A percentile compares a stretch with the other conserved stretches of the same genome.
phyloP scores from a whole-genome alignment of 2,888 invertebrate species.

The Eulithis testata region DNA sequence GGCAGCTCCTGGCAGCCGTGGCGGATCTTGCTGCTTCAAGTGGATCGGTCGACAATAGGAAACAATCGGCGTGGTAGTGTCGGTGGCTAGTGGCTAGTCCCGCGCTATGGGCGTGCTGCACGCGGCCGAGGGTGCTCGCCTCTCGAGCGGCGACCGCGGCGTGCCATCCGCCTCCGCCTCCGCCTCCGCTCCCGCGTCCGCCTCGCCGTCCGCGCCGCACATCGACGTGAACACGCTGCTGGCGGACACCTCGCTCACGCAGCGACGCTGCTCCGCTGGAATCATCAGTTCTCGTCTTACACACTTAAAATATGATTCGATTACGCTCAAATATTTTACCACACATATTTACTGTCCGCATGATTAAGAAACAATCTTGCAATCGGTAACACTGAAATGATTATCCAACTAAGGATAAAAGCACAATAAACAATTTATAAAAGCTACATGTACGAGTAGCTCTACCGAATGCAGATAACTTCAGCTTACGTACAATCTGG shows the following conservation, averaged over 20 bases:
- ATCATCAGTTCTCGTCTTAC: background rate
- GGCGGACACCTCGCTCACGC: slow-evolving; percentile 75
- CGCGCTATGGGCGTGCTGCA: slow-evolving; percentile 77
- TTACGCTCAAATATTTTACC: too few species aligned
- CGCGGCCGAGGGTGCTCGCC: slow-evolving; percentile 58
- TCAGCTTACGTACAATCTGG: too few species aligned
- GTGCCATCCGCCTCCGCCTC: slow-evolving; percentile 27
- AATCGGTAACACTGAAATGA: too few species aligned
- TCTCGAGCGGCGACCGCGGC: slow-evolving; percentile 47
- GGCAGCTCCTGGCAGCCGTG: background rate
- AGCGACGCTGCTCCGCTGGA: slow-evolving; percentile 79
- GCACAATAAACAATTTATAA: too few species aligned
- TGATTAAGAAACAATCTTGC: too few species aligned
- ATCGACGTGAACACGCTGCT: slow-evolving; percentile 70
- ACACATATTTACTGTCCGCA: too few species aligned
- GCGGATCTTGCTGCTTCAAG: too few species aligned
- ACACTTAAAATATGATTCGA: background rate
- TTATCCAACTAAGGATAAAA: too few species aligned
- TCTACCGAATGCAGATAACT: too few species aligned
- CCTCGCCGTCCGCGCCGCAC: slow-evolving; percentile 48
- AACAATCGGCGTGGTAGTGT: too few species aligned
- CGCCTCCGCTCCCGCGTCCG: slow-evolving; percentile 26
- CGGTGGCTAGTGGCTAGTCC: slow-evolving; percentile 53
- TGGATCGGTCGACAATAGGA: too few species aligned
- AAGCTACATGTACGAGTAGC: too few species aligned